These are phyloP conservation scores for Rousettus leschenaultii DNA, from an alignment of 2,113 vertebrate genomes.

Conservation along the genomic window DNA sequence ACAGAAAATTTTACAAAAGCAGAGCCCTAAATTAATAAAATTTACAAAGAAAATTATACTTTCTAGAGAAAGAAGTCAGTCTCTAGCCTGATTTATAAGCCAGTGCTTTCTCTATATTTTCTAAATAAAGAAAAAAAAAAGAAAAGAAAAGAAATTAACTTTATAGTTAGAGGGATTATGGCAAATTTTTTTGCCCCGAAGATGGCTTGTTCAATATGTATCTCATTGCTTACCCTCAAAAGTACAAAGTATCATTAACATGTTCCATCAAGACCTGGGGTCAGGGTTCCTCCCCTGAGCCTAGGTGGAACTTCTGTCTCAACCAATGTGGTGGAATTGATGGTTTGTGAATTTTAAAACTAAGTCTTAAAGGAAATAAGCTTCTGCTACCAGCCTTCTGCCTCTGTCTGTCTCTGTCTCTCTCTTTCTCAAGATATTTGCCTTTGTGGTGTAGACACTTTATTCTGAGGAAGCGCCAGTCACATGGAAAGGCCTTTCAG, in stretches of 20 bases:
- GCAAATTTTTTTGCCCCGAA: not conserved
- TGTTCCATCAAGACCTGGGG: not conserved
- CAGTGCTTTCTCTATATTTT: not conserved
- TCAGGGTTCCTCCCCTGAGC: not conserved
- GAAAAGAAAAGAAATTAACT: not conserved
- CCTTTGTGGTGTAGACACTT: not conserved
- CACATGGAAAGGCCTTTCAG: not conserved
- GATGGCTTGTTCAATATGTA: not conserved
- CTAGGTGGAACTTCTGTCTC: not conserved
- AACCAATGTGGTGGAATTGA: not conserved
- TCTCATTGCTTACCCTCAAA: not conserved
- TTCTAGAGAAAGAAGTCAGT: not conserved
- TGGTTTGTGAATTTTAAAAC: not conserved
- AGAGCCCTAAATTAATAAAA: not conserved
- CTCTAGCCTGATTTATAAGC: not conserved
- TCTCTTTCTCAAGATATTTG: not conserved
- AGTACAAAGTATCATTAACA: not conserved
- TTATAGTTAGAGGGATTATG: not conserved
- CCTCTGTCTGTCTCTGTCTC: not conserved
- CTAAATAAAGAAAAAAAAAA: not conserved
- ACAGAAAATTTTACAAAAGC: not conserved
- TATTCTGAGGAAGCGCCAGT: not conserved
- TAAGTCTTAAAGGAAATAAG: not conserved
- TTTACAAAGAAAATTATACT: not conserved
- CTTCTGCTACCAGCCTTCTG: not conserved